These are phyloP conservation scores for Australoheros scitulus DNA, from an alignment of 2,113 vertebrate genomes.

Conservation along the genomic window DNA sequence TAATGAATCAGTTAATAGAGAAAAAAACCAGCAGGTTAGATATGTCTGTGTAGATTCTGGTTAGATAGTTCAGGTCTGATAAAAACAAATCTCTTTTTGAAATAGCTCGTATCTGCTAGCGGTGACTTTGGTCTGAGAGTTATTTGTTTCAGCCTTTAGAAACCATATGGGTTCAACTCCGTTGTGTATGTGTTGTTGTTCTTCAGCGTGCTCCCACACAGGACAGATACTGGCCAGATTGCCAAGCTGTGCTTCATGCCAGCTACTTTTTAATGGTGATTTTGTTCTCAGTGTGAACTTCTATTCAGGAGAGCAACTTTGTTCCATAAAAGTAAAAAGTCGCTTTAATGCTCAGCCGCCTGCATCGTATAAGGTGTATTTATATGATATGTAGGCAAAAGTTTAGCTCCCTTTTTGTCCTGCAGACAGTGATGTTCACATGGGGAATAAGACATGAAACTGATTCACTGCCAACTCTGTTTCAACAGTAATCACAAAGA, in stretches of 20 bases:
- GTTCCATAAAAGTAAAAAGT: neutral
- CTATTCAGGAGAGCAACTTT: neutral
- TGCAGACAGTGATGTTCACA: neutral
- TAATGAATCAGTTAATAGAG: neutral
- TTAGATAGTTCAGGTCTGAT: neutral
- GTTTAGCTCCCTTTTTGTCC: neutral
- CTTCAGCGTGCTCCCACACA: constrained; percentile 46
- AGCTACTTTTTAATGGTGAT: constrained; percentile 31
- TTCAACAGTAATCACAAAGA: neutral
- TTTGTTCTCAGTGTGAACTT: constrained; percentile 30
- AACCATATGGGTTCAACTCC: constrained; percentile 39
- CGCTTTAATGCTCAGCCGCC: neutral
- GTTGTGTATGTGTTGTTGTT: constrained; percentile 46
- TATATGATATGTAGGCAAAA: neutral
- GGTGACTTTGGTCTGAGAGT: constrained; percentile 24
- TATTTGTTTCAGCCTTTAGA: constrained; percentile 5
- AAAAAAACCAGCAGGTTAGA: neutral
- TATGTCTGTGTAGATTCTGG: too few relatives aligned
- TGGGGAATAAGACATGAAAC: accelerated
- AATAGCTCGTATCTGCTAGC: neutral
- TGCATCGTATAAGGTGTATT: neutral
- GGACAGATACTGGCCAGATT: constrained; percentile 31
- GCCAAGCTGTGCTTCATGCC: constrained; percentile 46
- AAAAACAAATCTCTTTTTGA: neutral
- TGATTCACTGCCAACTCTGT: neutral